Base-by-base conservation (phyloP, 2,797 vertebrate species). In the Pseudochaenichthys georgianus region DNA sequence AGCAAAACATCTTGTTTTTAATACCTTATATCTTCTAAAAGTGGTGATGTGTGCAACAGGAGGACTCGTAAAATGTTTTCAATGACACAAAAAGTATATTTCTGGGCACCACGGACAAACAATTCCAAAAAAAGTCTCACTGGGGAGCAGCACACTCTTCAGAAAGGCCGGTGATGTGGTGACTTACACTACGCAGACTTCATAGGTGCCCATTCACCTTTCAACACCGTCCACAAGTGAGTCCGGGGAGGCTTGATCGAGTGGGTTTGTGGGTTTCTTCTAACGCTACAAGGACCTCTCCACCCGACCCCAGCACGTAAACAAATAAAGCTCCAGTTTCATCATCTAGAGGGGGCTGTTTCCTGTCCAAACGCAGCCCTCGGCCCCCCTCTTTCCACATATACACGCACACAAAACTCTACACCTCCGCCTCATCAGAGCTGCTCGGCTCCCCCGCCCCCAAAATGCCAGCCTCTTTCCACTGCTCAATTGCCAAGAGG, bases 241-340 rank as follows among this genome's bases (percentile, higher is more conserved):
- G 78, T 79, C 80, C 62, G 1, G 80, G 78, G 75, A 86, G 85
- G 77, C 75, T 77, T 75, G 83, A 89, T 88, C 71, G 52, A 87
- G 90, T 77, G 84, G 85, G 84, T 86, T 90, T 92, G 88, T 83
- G 85, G 84, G 86, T 89, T 91, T 89, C 89, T 89, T 85, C 82
- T 86, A 84, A 89, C 75, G 85, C 89, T 84, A 81, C 87, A 53
- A 86, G 85, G 82, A 93, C 89, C 86, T 88, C 90, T 88, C 84
- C 81, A 82, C 80, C 88, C 84, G 84, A 91, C 88, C 92, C 86
- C 88, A 81, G 86, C 88, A 88, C 70, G 80, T 94, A 93, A 93
- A 94, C 91, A 94, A 94, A 94, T 92, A 94, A 92, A 93, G 89
- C 90, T 94, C 90, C 78, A 89, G 92, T 94, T 93, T 94, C 92